phyloP scores from a whole-genome alignment of 2,888 invertebrate genomes.

The Ctena decussata region DNA sequence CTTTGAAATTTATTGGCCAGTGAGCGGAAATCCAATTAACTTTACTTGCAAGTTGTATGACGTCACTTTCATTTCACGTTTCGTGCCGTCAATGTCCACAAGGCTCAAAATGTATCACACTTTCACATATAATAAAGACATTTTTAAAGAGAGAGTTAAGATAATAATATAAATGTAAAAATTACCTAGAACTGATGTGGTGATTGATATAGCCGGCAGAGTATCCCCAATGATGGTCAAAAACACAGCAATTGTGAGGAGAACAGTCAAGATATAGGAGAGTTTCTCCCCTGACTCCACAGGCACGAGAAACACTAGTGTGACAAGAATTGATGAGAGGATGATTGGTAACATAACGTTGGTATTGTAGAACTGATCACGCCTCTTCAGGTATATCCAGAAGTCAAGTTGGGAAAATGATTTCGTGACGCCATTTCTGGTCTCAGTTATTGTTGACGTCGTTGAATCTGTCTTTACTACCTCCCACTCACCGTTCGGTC shows the following conservation, averaged over 20 bases:
- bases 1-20: too few relatives aligned
- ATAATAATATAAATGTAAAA: too few relatives aligned
- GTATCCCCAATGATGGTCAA: constrained; percentile 51
- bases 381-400: constrained; percentile 36
- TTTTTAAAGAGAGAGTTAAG: too few relatives aligned
- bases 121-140: too few relatives aligned
- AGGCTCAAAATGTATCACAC: too few relatives aligned
- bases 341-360: constrained; percentile 67
- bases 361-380: constrained; percentile 64
- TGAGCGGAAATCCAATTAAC: too few relatives aligned
- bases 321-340: constrained; percentile 65
- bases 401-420: constrained; percentile 39
- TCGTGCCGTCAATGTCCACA: too few relatives aligned
- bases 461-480: constrained; percentile 10
- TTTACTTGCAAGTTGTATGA: too few relatives aligned
- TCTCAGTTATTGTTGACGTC: constrained; percentile 17
- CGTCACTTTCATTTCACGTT: too few relatives aligned
- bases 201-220: constrained; percentile 56
- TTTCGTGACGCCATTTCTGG: constrained; percentile 10
- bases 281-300: constrained; percentile 70
- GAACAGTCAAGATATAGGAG: constrained; percentile 66
- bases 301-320: constrained; percentile 67
- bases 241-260: constrained; percentile 61
- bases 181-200: constrained; percentile 55
- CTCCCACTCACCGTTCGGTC: constrained; percentile 40